Evolutionary conservation across 2,888 invertebrate species (phyloP), one percentile per base, ranked within the genome.

Genomic region (Diaperis boleti): DNA sequence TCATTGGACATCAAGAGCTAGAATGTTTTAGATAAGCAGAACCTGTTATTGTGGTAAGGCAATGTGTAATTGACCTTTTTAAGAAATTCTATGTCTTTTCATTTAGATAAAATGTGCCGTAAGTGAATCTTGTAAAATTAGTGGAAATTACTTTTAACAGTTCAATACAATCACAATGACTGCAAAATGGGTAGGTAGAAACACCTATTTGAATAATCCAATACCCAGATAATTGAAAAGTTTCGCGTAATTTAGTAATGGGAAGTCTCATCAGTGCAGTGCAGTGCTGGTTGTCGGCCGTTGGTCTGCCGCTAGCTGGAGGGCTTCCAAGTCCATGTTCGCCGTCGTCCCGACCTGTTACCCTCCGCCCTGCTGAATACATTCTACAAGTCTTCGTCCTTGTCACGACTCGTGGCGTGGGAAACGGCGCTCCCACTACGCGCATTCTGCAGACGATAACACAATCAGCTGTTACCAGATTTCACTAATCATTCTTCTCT

Each of bases 361-460:
- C 66, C 64, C 67, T 69, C 67, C 67, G 64, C 67, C 69, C 65
- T 67, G 67, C 62, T 64, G 60, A 57, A 64, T 56, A 69, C 76
- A 77, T 78, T 78, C 77, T 77, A 76, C 77, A 76, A 76, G 76
- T 78, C 73, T 75, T 76, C 76, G 78, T 77, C 78, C 76, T 76
- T 78, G 77, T 75, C 73, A 72, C 73, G 69, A 67, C 68, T 69
- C 69, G 77, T 78, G 78, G 78, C 70, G 78, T 78, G 78, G 78
- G 78, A 78, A 77, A 72, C 72, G 72, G 66, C 74, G 74, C 76
- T 73, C 76, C 77, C 74, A 77, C 78, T 71, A 72, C 69, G 66
- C 64, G 64, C 72, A 73, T 75, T 74, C 70, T 73, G 72, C 73
- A 75, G 74, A 75, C 73, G 71, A 72, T 74, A 76, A 73, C 74